Conservation (phyloP, 2,888 invertebrate genomes). For the Harmothoe impar region DNA sequence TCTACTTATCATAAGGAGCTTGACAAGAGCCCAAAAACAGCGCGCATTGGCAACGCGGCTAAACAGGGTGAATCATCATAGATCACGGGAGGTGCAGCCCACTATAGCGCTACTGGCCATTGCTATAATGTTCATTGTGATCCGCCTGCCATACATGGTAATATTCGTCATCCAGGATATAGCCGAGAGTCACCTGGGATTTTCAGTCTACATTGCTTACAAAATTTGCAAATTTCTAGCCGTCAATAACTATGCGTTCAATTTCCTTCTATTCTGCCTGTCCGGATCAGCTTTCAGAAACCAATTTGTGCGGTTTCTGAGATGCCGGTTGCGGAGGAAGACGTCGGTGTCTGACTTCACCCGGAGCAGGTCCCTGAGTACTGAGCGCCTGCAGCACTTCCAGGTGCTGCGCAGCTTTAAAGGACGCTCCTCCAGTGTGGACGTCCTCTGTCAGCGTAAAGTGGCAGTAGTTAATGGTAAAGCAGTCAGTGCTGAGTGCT, state of each 20-base stretch:
- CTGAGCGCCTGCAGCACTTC: not conserved
- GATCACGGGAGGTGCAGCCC: constrained; percentile 22
- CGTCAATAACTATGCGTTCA: constrained; percentile 58
- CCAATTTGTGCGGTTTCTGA: constrained; percentile 22
- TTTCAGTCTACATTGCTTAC: not conserved
- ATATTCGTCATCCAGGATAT: constrained; percentile 29
- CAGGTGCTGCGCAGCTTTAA: not conserved
- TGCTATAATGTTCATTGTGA: constrained; percentile 33
- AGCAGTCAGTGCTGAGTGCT: not conserved
- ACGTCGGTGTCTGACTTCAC: not conserved
- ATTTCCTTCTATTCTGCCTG: constrained; percentile 47
- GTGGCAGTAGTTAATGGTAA: not conserved
- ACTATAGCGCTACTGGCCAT: constrained; percentile 59
- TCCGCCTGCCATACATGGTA: constrained; percentile 56
- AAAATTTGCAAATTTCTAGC: constrained; percentile 31
- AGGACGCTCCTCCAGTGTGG: constrained; percentile 37
- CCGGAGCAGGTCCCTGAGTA: constrained; percentile 17
- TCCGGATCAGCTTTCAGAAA: constrained; percentile 32
- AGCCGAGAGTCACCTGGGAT: not conserved
- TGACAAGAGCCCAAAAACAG: not conserved
- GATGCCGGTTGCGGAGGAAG: not conserved
- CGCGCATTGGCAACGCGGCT: not conserved
- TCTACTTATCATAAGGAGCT: constrained; percentile 41
- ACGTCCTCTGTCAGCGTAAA: constrained; percentile 39
- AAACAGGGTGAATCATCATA: not conserved